Percentiles rank a stretch among this genome's conserved stretches.
Conservation (phyloP, 1,140 invertebrate genomes). For the Elymnias hypermnestra region DNA sequence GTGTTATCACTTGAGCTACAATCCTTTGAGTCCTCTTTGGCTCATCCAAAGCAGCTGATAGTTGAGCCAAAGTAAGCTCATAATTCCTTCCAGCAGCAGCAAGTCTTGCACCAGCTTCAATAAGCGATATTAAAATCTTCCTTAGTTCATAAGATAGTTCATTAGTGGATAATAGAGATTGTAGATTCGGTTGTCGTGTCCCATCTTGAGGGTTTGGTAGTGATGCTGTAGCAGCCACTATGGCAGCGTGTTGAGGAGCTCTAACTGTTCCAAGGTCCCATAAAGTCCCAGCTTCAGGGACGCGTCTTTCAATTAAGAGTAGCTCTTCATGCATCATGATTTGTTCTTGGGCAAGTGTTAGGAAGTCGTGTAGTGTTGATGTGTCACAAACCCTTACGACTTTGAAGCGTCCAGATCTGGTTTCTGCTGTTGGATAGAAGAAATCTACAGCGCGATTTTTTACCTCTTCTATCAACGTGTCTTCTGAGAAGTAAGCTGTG, state of each 20-base stretch:
- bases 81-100: slow-evolving; percentile 58
- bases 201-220: slow-evolving; percentile 38
- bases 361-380: slow-evolving; percentile 48
- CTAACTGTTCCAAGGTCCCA: slow-evolving; percentile 59
- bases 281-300: slow-evolving; percentile 50
- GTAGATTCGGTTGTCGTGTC: slow-evolving; percentile 50
- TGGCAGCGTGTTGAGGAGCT: slow-evolving; percentile 43
- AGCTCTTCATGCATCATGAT: slow-evolving; percentile 52
- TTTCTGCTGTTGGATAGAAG: slow-evolving; percentile 58
- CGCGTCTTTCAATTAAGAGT: slow-evolving; percentile 46
- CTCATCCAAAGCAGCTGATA: slow-evolving; percentile 54
- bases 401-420: slow-evolving; percentile 45
- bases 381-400: slow-evolving; percentile 55
- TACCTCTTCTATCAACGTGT: slow-evolving; percentile 55
- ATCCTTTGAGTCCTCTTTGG: slow-evolving; percentile 33
- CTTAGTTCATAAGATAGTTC: slow-evolving; percentile 55
- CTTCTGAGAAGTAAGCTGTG: slow-evolving; percentile 44
- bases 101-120: slow-evolving; percentile 57
- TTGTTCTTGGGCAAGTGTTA: slow-evolving; percentile 52
- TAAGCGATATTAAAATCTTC: slow-evolving; percentile 60
- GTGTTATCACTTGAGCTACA: slow-evolving; percentile 53
- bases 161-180: slow-evolving; percentile 57
- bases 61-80: slow-evolving; percentile 46
- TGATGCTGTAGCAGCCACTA: slow-evolving; percentile 56
- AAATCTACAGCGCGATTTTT: slow-evolving; percentile 54